Base-by-base conservation (phyloP, 2,797 vertebrate species). In the Diplodus sargus region DNA sequence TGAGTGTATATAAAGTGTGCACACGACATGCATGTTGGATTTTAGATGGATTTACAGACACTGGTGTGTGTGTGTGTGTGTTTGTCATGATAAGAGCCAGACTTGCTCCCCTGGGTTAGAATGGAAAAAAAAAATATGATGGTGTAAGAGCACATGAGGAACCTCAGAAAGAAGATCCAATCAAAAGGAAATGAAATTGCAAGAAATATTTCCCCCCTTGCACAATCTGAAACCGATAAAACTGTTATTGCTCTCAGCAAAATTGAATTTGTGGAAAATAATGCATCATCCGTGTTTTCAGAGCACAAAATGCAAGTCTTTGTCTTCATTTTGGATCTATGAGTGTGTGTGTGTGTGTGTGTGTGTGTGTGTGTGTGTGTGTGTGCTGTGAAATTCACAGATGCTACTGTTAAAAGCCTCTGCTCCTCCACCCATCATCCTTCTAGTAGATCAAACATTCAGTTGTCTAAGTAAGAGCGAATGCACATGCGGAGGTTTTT, bases 231-330 rank as follows among this genome's bases (percentile, higher is more conserved):
- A 54, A 49, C n/a, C 4, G 15, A 23, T 16, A 4, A 39, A 66
- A 68, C 45, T 10, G 13, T 25, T 16, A 53, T 45, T 74, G 15
- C 2, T 49, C 15, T 30, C 18, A 60, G 34, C 22, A 30, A 18
- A 58, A 13, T 42, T 51, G 9, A 42, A 68, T 3, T 5, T 3
- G 3, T 16, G 22, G 49, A 54, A 65, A 30, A 61, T 71, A 20
- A 22, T 20, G 28, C 23, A 30, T 66, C 7, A 30, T 56, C 48
- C n/a, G 54, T 59, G 12, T 30, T n/a, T 49, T 49, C 28, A 51
- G 59, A 15, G n/a, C 39, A 64, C 22, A 54, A 39, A 18, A 18
- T 54, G 51, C 28, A 4, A 68, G 5, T 47, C 52, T 81, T 76
- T 56, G 22, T 62, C 30, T 56, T 81, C 43, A 57, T 57, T 57